Evolutionary conservation across 2,113 vertebrate genomes (phyloP), one percentile per base, ranked within the genome.

Genomic region (Fregata magnificens): DNA sequence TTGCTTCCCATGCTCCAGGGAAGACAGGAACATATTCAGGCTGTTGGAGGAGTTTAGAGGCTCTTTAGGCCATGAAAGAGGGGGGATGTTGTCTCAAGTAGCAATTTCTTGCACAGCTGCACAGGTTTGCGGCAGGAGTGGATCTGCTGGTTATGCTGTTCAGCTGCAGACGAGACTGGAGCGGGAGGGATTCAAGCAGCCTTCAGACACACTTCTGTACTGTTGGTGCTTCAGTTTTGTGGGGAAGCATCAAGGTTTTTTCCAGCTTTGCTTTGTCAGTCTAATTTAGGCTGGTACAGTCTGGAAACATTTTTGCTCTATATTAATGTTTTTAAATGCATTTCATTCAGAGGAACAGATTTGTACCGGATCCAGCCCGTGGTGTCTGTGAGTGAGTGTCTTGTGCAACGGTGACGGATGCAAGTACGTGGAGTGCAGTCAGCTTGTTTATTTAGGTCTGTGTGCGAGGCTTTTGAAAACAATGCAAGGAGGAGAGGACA

Each of bases 341-440:
- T 40, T 55, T 61, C 17, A 12, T 2, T 17, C 36, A 5, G 61
- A 65, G 50, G 32, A 62, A 53, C 45, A 40, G 62, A 10, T 32
- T 22, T 44, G 6, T 20, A 8, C 66, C 4, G 6, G 44, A 15
- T 20, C 21, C 4, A 1, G 74, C n/a, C 34, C 2, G 1, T 5
- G 45, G 29, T 8, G 59, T 6, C n/a, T 19, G 42, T 10, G 44
- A 10, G 26, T 4, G 17, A 36, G 36, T 0, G 18, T 22, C 82
- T 11, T 5, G 47, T 19, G 7, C 24, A 7, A 13, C 1, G 4
- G 40, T 11, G 53, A 52, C 58, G 1, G 4, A 62, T 5, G 19
- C 5, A 3, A 14, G 52, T 2, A 3, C 1, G 2, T 11, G 6
- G 47, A 20, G 29, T 1, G 31, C 11, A 3, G n/a, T 9, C 63